Conservation (phyloP, 2,113 vertebrate species). For the Vulpes lagopus region DNA sequence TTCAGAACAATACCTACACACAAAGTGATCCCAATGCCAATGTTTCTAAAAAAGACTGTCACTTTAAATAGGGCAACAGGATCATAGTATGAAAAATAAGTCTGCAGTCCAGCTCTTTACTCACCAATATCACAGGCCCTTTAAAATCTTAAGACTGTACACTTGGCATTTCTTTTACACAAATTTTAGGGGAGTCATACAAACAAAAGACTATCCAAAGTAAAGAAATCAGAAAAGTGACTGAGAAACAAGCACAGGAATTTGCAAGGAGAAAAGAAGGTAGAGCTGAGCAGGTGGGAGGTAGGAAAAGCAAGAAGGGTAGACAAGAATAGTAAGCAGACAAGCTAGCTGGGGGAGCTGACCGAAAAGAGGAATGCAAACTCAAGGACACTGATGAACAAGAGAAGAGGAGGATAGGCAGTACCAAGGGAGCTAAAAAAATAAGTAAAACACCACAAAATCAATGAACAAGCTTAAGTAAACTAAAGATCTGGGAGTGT, state of each 20-base stretch:
- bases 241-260: slow-evolving; percentile 5
- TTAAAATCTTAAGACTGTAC: slow-evolving; percentile 39
- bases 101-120: slow-evolving; percentile 9
- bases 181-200: slow-evolving; percentile 54
- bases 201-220: slow-evolving; percentile 42
- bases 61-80: slow-evolving; percentile 8
- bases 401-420: not conserved
- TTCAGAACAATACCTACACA: slow-evolving; percentile 1
- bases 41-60: not conserved
- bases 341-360: not conserved
- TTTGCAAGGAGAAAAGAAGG: slow-evolving; percentile 19
- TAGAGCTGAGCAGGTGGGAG: not conserved
- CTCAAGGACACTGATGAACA: slow-evolving; percentile 54
- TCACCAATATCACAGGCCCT: not conserved
- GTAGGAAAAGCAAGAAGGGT: slow-evolving; percentile 27
- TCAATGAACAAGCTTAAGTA: slow-evolving; percentile 30
- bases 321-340: slow-evolving; percentile 60
- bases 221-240: slow-evolving; percentile 13
- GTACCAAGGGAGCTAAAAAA: not conserved
- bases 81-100: not conserved
- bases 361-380: slow-evolving; percentile 40
- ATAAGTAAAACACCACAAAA: not conserved
- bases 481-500: slow-evolving; percentile 19
- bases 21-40: slow-evolving; percentile 21
- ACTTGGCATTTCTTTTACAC: slow-evolving; percentile 48